Percentiles rank a stretch among this genome's conserved stretches.
Evolutionary conservation across 2,797 vertebrate genomes (phyloP).

Genomic region (Basileuterus tristriatus): DNA sequence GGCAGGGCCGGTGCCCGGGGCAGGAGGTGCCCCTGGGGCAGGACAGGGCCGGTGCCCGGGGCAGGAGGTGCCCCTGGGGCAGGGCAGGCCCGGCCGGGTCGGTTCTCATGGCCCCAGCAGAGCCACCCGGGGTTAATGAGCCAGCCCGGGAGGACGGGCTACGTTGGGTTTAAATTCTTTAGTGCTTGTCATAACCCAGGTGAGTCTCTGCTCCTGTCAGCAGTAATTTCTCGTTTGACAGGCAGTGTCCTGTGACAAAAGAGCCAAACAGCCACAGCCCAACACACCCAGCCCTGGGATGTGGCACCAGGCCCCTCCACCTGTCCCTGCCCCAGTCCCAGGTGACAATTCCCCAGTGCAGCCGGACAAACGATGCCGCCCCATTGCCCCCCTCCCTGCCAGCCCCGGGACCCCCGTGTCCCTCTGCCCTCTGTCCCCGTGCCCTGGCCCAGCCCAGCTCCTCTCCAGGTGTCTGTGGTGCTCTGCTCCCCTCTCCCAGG

Average conservation of each 20-base stretch:
- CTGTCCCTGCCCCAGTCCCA: neutral
- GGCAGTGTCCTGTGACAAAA: neutral
- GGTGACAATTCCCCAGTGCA: rapidly evolving
- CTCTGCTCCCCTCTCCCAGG: neutral
- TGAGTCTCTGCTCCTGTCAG: constrained; percentile 41
- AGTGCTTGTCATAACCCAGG: constrained; percentile 32
- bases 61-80: neutral
- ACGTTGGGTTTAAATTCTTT: neutral
- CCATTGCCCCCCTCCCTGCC: rapidly evolving
- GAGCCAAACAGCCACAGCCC: neutral
- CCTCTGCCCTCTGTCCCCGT: neutral
- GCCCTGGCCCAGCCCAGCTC: neutral
- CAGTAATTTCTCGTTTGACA: neutral
- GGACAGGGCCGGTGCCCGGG: neutral
- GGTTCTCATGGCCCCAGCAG: neutral
- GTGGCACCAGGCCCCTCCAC: rapidly evolving
- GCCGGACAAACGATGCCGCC: rapidly evolving
- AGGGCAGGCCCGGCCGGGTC: neutral
- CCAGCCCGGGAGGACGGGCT: neutral
- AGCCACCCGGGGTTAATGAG: neutral
- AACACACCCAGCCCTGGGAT: neutral
- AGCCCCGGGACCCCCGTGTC: neutral
- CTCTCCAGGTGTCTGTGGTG: neutral
- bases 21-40: too few relatives aligned
- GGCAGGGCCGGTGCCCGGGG: neutral